Evolutionary conservation across 2,888 invertebrate genomes (phyloP).

Genomic region (Lasiommata megera): DNA sequence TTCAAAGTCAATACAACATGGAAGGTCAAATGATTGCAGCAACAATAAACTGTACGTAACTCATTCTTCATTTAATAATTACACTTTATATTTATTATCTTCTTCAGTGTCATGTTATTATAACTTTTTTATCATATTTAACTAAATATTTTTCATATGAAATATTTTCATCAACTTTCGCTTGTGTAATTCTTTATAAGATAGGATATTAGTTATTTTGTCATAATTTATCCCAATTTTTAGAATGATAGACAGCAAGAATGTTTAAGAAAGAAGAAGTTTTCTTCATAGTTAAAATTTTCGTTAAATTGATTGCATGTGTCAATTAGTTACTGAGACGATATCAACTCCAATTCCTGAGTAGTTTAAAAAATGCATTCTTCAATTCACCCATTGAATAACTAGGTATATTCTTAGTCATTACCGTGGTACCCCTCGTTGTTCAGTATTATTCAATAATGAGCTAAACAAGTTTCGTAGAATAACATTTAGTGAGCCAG

Average conservation of each 20-base stretch:
- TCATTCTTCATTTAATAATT: not conserved
- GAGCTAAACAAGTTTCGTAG: constrained; percentile 20
- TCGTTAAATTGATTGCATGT: too few species aligned
- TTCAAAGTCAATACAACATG: constrained; percentile 11
- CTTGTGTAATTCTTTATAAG: too few species aligned
- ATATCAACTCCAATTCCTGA: too few species aligned
- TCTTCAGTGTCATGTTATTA: not conserved
- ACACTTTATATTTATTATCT: not conserved
- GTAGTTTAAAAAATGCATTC: too few species aligned
- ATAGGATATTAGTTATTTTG: too few species aligned
- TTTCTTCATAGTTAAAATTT: too few species aligned
- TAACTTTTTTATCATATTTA: not conserved
- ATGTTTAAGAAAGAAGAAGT: too few species aligned
- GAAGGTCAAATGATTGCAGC: constrained; percentile 1
- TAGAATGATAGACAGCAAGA: too few species aligned
- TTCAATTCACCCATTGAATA: too few species aligned
- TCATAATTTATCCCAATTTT: too few species aligned
- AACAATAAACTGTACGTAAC: not conserved
- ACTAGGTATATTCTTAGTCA: not conserved
- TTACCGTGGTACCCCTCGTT: not conserved
- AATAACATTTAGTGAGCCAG: constrained; percentile 14
- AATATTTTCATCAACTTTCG: not conserved
- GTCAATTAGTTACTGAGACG: too few species aligned
- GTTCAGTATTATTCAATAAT: not conserved
- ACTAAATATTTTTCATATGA: not conserved